Evolutionary conservation across 2,888 invertebrate species (phyloP).

Genomic region (Noctua janthe): DNA sequence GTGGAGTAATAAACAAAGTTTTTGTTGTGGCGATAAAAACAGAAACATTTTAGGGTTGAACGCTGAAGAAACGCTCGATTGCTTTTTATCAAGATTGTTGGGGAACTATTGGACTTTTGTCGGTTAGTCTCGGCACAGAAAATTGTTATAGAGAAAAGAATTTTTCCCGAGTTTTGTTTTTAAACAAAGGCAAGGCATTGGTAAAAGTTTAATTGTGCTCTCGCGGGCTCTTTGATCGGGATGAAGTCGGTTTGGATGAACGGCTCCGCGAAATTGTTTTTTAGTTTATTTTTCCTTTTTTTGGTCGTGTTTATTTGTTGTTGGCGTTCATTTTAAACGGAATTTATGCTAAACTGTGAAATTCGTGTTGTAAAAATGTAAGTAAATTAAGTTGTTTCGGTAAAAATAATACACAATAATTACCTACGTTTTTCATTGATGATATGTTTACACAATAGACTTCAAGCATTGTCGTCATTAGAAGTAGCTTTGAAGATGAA

Average conservation of each 20-base stretch:
- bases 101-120: conserved; percentile 67
- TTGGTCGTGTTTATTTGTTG: conserved; percentile 18
- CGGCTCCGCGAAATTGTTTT: conserved; percentile 41
- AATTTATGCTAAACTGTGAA: background rate
- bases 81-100: conserved; percentile 72
- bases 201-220: conserved; percentile 63
- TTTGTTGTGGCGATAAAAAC: conserved; percentile 51
- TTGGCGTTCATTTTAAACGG: conserved; percentile 18
- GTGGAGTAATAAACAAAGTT: conserved; percentile 39
- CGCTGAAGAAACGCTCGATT: conserved; percentile 58
- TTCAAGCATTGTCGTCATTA: background rate
- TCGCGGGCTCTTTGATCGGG: conserved; percentile 58
- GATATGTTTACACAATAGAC: background rate
- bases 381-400: background rate
- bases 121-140: conserved; percentile 56
- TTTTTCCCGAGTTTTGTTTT: conserved; percentile 60
- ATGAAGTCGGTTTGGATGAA: conserved; percentile 51
- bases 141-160: conserved; percentile 60
- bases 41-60: conserved; percentile 52
- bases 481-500: background rate
- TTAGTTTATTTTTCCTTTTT: conserved; percentile 24
- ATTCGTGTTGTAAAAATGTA: background rate
- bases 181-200: conserved; percentile 64
- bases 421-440: background rate
- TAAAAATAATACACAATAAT: background rate